Evolutionary conservation across 2,113 vertebrate genomes (phyloP), one percentile per base, ranked within the genome.

Genomic region (Tachysurus fulvidraco): DNA sequence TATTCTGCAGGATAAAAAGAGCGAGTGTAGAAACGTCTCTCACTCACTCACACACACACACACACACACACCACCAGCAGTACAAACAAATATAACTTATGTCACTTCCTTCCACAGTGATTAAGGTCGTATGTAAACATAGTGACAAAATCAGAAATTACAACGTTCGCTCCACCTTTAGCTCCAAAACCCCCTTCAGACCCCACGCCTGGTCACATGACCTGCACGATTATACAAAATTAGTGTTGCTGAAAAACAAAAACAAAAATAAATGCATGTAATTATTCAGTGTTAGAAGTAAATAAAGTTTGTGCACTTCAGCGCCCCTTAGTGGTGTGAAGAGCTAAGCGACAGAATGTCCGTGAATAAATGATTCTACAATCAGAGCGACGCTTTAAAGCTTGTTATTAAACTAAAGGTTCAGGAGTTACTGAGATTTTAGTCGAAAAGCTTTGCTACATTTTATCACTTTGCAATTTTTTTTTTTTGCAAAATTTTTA

Each of bases 91-190:
- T 93, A 95, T 84, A 92, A 93, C 91, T 93, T 79, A 94, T 57
- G 89, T 91, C 91, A 92, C 80, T 85, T 87, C 91, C 85, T 92
- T 93, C 95, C 95, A 96, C 95, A 96, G 95, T 96, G 95, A 95
- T 95, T 91, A 91, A 94, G 95, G 94, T 95, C 95, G 94, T 92
- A 88, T 96, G 95, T 96, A 96, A 96, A 96, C 95, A 96, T 95
- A 92, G 94, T 91, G 94, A 95, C 94, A 88, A 92, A 93, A 90
- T 85, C 28, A 85, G 28, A 91, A 77, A 86, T 36, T 59, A 91
- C 83, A 44, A 55, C 89, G 89, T 91, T 93, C 91, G 88, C 89
- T 80, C 90, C 54, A 44, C 64, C 67, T 46, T 44, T 69, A 23
- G 62, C 60, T 54, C 71, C 17, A 44, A 2, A 17, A 30, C 41